A percentile compares a stretch with the other conserved stretches of the same genome.
Conservation (phyloP, 2,113 vertebrate genomes). For the Campylorhamphus procurvoides region DNA sequence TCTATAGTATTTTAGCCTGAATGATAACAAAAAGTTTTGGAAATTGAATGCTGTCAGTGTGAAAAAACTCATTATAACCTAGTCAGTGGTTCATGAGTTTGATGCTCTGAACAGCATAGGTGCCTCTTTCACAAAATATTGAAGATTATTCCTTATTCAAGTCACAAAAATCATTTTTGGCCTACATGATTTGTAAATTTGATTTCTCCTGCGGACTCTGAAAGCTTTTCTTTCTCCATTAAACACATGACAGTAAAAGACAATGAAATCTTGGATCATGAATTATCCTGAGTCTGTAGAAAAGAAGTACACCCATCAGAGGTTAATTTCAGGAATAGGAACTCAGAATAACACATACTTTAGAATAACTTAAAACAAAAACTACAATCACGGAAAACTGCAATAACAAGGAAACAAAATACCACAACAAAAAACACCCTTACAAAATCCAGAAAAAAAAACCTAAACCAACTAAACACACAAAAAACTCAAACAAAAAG, state of each 20-base stretch:
- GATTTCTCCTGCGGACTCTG: not conserved
- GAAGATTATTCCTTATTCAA: not conserved
- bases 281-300: not conserved
- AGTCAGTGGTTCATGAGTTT: not conserved
- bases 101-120: rapidly evolving
- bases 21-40: not conserved
- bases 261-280: not conserved
- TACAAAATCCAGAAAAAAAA: not conserved
- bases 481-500: not conserved
- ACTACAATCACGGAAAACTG: not conserved
- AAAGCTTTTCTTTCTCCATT: not conserved
- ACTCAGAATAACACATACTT: not conserved
- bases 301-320: not conserved
- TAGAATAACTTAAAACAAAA: not conserved
- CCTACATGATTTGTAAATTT: not conserved
- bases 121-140: not conserved
- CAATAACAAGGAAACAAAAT: not conserved
- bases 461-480: not conserved
- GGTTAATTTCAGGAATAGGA: not conserved
- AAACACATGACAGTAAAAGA: not conserved
- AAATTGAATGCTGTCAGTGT: not conserved
- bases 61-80: not conserved
- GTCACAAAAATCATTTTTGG: not conserved
- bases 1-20: not conserved
- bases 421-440: not conserved